Evolutionary conservation across 2,113 vertebrate genomes (phyloP).

Genomic region (Brienomyrus longianalis): DNA sequence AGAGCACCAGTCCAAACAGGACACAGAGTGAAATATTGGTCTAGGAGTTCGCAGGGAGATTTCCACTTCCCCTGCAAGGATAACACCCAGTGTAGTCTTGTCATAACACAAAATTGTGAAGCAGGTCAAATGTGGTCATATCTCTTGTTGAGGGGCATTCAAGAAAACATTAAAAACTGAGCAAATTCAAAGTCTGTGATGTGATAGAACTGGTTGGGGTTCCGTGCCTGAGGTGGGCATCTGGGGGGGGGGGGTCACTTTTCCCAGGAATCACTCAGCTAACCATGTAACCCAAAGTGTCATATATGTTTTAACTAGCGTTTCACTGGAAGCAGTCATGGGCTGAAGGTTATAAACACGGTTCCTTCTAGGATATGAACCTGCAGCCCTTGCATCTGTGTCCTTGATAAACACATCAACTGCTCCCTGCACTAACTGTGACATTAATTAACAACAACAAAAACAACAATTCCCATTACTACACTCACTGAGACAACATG

Average conservation of each 20-base stretch:
- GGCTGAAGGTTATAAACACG: neutral
- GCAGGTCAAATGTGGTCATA: neutral
- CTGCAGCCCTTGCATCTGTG: neutral
- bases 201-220: neutral
- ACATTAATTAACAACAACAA: neutral
- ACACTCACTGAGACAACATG: neutral
- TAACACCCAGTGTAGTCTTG: neutral
- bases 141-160: neutral
- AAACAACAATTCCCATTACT: neutral
- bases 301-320: neutral
- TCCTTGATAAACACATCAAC: neutral
- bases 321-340: neutral
- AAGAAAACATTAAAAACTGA: neutral
- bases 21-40: neutral
- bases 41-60: neutral
- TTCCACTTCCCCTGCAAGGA: neutral
- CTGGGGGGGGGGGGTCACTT: neutral
- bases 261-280: neutral
- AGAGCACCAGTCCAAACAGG: neutral
- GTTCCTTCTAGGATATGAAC: neutral
- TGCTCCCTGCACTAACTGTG: neutral
- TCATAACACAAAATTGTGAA: constrained; percentile 3
- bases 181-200: neutral
- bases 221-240: neutral
- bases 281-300: neutral